phyloP scores from a whole-genome alignment of 2,888 invertebrate genomes.

The Oligia fasciuncula region DNA sequence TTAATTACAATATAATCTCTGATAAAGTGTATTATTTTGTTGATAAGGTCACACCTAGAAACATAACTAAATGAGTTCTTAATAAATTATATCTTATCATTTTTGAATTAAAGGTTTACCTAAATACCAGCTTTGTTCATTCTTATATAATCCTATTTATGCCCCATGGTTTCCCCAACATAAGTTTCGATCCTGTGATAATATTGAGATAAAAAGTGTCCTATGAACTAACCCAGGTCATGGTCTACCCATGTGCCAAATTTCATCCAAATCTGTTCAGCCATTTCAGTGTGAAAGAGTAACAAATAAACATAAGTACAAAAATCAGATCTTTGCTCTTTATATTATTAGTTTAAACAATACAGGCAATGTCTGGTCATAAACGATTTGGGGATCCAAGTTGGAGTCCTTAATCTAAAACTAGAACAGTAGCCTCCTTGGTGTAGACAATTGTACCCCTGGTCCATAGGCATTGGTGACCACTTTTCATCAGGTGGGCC shows the following conservation, averaged over 20 bases:
- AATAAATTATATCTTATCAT: slow-evolving; percentile 38
- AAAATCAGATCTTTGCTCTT: too few relatives aligned
- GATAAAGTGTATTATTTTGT: slow-evolving; percentile 42
- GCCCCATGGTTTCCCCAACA: too few relatives aligned
- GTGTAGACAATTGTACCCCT: not conserved
- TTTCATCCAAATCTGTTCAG: too few relatives aligned
- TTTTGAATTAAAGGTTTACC: slow-evolving; percentile 21
- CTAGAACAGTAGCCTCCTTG: too few relatives aligned
- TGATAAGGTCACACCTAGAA: slow-evolving; percentile 48
- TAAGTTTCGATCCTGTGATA: too few relatives aligned
- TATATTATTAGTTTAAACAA: not conserved
- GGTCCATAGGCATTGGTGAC: not conserved
- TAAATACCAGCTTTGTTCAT: not conserved
- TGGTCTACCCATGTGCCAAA: too few relatives aligned
- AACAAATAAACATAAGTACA: too few relatives aligned
- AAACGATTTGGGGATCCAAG: not conserved
- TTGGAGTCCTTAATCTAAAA: not conserved
- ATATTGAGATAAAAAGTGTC: too few relatives aligned
- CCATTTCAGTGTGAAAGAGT: too few relatives aligned
- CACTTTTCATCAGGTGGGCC: not conserved
- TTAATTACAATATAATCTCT: slow-evolving; percentile 56
- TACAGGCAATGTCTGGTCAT: not conserved
- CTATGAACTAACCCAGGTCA: too few relatives aligned
- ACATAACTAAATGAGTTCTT: slow-evolving; percentile 3
- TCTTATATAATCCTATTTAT: not conserved